Conservation (phyloP, 2,113 vertebrate species). For the Trematomus loennbergii region DNA sequence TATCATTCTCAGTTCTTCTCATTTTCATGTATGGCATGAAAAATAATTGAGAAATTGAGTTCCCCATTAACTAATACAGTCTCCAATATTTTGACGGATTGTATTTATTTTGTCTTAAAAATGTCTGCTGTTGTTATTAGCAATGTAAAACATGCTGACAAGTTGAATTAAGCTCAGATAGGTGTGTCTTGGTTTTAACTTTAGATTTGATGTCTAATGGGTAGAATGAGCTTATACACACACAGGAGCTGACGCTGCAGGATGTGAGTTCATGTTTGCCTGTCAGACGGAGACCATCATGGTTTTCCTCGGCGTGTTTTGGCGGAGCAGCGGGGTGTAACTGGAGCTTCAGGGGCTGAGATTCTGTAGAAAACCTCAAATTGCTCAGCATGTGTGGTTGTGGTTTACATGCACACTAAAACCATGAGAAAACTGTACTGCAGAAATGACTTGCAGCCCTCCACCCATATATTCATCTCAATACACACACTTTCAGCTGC, state of each 20-base stretch:
- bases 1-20: background rate
- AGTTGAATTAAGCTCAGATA: too few species aligned
- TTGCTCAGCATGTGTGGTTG: constrained; percentile 21
- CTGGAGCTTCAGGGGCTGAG: background rate
- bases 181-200: too few species aligned
- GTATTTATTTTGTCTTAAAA: background rate
- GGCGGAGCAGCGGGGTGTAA: background rate
- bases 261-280: constrained; percentile 7
- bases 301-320: constrained; percentile 6
- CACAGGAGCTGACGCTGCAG: background rate
- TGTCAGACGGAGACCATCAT: background rate
- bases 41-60: background rate
- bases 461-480: background rate
- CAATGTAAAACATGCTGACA: too few species aligned
- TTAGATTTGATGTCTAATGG: background rate
- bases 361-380: constrained; percentile 2
- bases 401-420: constrained; percentile 7
- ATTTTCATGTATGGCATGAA: too few species aligned
- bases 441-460: background rate
- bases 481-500: background rate
- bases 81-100: background rate
- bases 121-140: too few species aligned
- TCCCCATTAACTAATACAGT: background rate
- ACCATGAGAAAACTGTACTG: background rate
- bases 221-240: background rate